Evolutionary conservation across 2,797 vertebrate genomes (phyloP), one percentile per base, ranked within the genome.

Genomic region (Percopsis omiscomaycus): DNA sequence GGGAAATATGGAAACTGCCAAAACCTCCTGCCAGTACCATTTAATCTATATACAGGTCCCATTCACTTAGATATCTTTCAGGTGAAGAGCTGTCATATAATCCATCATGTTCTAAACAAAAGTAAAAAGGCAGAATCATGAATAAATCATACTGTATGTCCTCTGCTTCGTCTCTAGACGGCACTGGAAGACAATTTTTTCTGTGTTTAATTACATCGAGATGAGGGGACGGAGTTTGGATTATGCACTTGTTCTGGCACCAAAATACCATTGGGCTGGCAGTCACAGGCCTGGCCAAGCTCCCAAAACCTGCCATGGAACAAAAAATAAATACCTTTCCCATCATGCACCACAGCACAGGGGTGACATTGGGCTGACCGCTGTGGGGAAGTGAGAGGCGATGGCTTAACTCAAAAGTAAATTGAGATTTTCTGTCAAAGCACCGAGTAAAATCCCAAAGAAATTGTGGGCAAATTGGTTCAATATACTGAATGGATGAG

Each of bases 81-180:
- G 73, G 63, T 83, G 76, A 82, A 71, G 81, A 79, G 85, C 86
- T 82, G 85, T 88, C 80, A 80, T 48, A 69, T 48, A n/a, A 71
- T 78, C 85, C 82, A 85, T 86, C 84, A 81, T 72, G 81, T 81
- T 75, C 85, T 88, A 74, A 64, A 79, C 78, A 80, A 78, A 85
- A 89, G 86, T 2, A 37, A 8, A 37, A 8, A 37, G 9, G 11
- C 14, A 63, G 15, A 56, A 63, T 66, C 79, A 86, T 89, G 86
- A 89, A 89, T 90, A 84, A 91, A 86, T 81, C 86, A 87, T 80
- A 64, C 46, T 28, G 3, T 14, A 68, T 42, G 44, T 78, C 84
- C 68, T 58, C 57, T 3, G 57, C 77, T 69, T 79, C 49, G 74
- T 61, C 68, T 68, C 65, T 59, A 52, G 73, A 59, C 73, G 61